phyloP scores from a whole-genome alignment of 2,113 vertebrate genomes.

The Mesocricetus auratus region DNA sequence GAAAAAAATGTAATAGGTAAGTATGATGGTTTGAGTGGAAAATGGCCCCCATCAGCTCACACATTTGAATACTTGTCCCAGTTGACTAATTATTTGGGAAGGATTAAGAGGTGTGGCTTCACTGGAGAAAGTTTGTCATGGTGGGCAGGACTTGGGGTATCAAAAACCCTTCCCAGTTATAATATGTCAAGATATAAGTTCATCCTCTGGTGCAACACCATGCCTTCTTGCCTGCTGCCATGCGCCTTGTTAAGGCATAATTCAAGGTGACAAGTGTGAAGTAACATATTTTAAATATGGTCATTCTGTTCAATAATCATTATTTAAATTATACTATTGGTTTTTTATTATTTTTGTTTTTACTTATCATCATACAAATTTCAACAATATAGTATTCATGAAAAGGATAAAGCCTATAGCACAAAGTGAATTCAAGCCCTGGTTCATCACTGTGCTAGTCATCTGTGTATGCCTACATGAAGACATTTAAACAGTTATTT shows the following conservation, averaged over 20 bases:
- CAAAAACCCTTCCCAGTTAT: not conserved
- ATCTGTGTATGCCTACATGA: not conserved
- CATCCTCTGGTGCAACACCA: not conserved
- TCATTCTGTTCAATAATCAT: not conserved
- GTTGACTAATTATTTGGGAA: not conserved
- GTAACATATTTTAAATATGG: too few species aligned
- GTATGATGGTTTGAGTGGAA: not conserved
- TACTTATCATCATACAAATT: not conserved
- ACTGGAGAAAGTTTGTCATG: not conserved
- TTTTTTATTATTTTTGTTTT: not conserved
- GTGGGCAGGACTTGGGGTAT: not conserved
- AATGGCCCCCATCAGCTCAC: not conserved
- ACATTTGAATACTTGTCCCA: not conserved
- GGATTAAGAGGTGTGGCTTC: not conserved
- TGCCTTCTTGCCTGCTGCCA: not conserved
- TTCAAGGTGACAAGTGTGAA: too few species aligned
- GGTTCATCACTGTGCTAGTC: not conserved
- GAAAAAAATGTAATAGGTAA: not conserved
- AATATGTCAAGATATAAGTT: not conserved
- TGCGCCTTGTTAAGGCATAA: not conserved
- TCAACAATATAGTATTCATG: not conserved
- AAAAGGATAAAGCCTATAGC: not conserved
- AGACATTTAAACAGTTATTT: not conserved
- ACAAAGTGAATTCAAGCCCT: not conserved
- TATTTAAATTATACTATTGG: not conserved